Evolutionary conservation across 64 coral and sea anemone species (phyloP), one percentile per base, ranked within the genome.

Genomic region (Cladopsammia gracilis): DNA sequence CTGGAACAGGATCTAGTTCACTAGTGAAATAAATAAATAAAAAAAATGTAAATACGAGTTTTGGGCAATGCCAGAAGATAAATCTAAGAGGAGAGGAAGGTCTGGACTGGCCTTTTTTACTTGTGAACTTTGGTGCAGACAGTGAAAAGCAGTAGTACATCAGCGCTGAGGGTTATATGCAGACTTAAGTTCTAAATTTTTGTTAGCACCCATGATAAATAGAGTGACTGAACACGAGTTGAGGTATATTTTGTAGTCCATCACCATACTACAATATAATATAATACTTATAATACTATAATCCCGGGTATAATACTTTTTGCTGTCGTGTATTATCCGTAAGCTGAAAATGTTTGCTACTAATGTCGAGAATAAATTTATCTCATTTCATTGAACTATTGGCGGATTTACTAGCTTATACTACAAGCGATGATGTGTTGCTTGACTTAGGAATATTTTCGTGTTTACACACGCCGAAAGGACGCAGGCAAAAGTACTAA

Each of bases 291-390:
- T 34, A 34, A 34, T 34, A 34, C 34, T n/a, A n/a, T n/a, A n/a
- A n/a, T n/a, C n/a, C n/a, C n/a, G n/a, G n/a, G n/a, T 34, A 34
- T 34, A 72, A 72, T 72, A 72, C 42, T 72, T 72, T 72, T 72
- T 72, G 70, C 42, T 72, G 42, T 72, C 42, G 25, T 72, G 42
- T 42, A 45, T 72, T 13, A 72, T 72, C 70, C 70, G 25, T 72
- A 34, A 72, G 34, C 42, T 72, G 70, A 15, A 72, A 72, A 43
- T 72, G 25, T 14, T 25, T 42, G 34, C 70, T 72, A 57, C 42
- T 72, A 14, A 34, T 72, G 1, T 34, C 70, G 70, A 72, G 70
- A 72, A 72, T 72, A 72, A 72, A 72, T 72, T 34, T 72, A 45
- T 34, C 42, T 72, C 70, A 72, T 43, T 72, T 72, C 42, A 72